Evolutionary conservation across 2,797 vertebrate genomes (phyloP), one percentile per base, ranked within the genome.

Genomic region (Crypturellus tataupa): DNA sequence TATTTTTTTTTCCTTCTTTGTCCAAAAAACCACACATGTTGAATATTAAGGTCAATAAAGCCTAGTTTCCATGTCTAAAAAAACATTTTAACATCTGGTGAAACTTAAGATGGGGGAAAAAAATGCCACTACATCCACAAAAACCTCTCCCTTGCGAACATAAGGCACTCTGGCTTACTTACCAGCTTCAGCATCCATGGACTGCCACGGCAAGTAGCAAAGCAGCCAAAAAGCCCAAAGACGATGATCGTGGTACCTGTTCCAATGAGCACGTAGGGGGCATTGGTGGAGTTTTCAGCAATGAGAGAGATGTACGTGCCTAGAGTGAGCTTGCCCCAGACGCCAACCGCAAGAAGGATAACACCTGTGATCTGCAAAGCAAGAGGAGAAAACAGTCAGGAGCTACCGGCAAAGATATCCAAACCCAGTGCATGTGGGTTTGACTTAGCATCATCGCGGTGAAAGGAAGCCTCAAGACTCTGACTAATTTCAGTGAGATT

Each of bases 151-250:
- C 65, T 44, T 25, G 75, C 40, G 70, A 64, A 44, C 71, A 39
- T 7, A 3, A 85, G 63, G 64, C 81, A 5, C 59, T 56, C 3
- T n/a, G 35, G 51, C 71, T 31, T 15, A 92, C 98, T 98, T 96
- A 99, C 99, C 98, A 99, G 98, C 94, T 99, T 99, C 96, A 99
- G 98, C 99, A 99, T 99, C 99, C 99, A 99, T 98, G 99, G 99
- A 97, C 99, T 99, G 95, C 99, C 99, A 56, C 99, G 99, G 97
- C 99, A 99, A 60, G 99, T 99, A 95, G 99, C 99, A 51, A 99
- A 99, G 98, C 99, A 99, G 94, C 99, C 99, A 10, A 99, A 99
- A 95, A 99, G 98, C 86, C 99, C 99, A 3, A 99, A 99, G 85
- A 99, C 98, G n/a, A 99, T 99, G 89, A 99, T 99, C 87, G 99